Conservation (phyloP, 2,888 invertebrate species). For the Drosophila mulleri region DNA sequence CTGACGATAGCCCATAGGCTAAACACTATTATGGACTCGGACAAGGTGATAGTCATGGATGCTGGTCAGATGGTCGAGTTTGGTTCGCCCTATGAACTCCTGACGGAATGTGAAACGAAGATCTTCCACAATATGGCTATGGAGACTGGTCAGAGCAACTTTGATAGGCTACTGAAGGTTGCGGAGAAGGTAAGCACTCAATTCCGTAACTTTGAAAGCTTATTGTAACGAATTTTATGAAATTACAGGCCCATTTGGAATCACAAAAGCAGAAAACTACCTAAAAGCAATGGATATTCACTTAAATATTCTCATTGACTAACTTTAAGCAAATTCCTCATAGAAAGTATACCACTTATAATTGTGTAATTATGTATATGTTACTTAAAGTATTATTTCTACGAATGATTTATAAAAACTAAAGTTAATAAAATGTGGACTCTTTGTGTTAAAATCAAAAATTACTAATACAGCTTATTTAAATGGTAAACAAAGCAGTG, state of each 20-base stretch:
- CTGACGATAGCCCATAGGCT: conserved; percentile 95
- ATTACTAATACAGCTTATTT: too few species aligned
- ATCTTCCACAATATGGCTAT: conserved; percentile 87
- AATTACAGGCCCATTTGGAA: conserved; percentile 47
- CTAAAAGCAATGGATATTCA: conserved; percentile 31
- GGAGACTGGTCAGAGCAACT: conserved; percentile 88
- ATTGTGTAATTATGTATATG: conserved; percentile 26
- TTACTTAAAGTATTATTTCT: conserved; percentile 66
- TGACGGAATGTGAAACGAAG: conserved; percentile 85
- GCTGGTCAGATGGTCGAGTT: conserved; percentile 89
- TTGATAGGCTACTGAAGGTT: conserved; percentile 87
- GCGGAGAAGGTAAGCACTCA: conserved; percentile 86
- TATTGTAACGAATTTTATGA: not conserved
- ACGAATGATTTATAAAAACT: conserved; percentile 14
- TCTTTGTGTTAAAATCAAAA: too few species aligned
- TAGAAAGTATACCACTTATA: conserved; percentile 17
- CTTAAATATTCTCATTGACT: conserved; percentile 5
- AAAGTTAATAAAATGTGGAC: conserved; percentile 10
- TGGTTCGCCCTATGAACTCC: conserved; percentile 88
- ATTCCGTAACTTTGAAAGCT: too few species aligned
- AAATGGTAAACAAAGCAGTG: not conserved
- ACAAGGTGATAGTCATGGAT: conserved; percentile 89
- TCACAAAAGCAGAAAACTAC: conserved; percentile 53
- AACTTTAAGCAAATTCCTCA: conserved; percentile 23
- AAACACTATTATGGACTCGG: conserved; percentile 91